These are phyloP conservation scores for Micromesistius poutassou DNA, from an alignment of 2,797 vertebrate species.

Conservation along the genomic window DNA sequence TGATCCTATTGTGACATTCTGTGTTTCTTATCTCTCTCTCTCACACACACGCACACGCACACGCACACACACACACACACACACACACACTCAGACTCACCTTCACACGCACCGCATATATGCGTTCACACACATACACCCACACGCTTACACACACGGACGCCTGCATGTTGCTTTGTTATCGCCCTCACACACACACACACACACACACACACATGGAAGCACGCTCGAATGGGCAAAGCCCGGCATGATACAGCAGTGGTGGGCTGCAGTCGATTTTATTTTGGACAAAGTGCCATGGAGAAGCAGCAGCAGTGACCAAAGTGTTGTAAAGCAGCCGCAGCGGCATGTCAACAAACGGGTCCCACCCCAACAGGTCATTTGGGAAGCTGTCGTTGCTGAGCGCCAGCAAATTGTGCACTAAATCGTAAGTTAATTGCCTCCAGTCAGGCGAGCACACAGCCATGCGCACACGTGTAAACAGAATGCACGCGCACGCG, in stretches of 20 bases:
- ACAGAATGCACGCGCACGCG: background rate
- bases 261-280: background rate
- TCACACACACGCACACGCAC: constrained; percentile 25
- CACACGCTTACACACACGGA: constrained; percentile 32
- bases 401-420: background rate
- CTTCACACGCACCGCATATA: constrained; percentile 9
- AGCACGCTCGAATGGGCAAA: background rate
- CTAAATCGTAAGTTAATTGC: background rate
- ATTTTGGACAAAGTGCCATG: background rate
- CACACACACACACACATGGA: background rate
- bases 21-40: background rate
- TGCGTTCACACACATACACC: constrained; percentile 18
- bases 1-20: background rate
- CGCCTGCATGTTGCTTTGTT: constrained; percentile 12
- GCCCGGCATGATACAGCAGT: background rate
- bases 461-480: background rate
- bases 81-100: background rate
- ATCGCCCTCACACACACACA: background rate
- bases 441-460: background rate
- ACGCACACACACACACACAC: constrained; percentile 1
- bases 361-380: background rate
- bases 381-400: background rate
- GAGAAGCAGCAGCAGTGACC: background rate
- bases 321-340: background rate
- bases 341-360: background rate